Base-by-base conservation (phyloP, 2,888 invertebrate species). In the Calameuta idolon region DNA sequence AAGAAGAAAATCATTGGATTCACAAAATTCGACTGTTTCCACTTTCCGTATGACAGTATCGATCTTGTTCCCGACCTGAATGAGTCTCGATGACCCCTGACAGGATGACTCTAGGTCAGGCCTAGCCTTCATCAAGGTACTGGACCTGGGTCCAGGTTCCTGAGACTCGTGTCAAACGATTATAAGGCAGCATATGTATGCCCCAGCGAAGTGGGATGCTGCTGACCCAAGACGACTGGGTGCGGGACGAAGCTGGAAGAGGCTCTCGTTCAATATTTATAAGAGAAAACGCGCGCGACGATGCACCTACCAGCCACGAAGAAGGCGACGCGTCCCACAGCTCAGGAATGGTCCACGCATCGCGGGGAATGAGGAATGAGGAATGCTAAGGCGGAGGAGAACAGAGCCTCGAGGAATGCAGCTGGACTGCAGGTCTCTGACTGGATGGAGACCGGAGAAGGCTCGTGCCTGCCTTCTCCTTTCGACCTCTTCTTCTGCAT, bases 341-440 rank as follows among this genome's bases (percentile, higher is more conserved):
- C 55, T 23, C 55, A 9, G 23, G 55, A 55, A 55, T 55, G 55
- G 55, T 55, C 23, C 23, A 55, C 55, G 55, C 55, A 55, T 55
- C 55, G 23, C 2, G 55, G 71, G 69, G 77, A 75, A 40, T 34
- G 76, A 34, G 35, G 76, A 75, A 76, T 68, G 78, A 68, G 78
- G 75, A 78, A 78, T 76, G 78, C 73, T 75, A 68, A 71, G 69
- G 73, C 76, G 76, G 76, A 76, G 76, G 69, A 76, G 78, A 73
- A 73, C 73, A 75, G 78, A 78, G 78, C 73, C 73, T 76, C 73
- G 71, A 78, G 78, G 78, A 78, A 78, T 78, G 78, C 78, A 78
- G 78, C 75, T 78, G 75, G 78, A 78, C 78, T 76, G 75, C 78
- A 76, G 33, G 71, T 33, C 71, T 11, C 34, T 71, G 55, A 55